Conservation (phyloP, 1,140 invertebrate species). For the Microplitis demolitor region DNA sequence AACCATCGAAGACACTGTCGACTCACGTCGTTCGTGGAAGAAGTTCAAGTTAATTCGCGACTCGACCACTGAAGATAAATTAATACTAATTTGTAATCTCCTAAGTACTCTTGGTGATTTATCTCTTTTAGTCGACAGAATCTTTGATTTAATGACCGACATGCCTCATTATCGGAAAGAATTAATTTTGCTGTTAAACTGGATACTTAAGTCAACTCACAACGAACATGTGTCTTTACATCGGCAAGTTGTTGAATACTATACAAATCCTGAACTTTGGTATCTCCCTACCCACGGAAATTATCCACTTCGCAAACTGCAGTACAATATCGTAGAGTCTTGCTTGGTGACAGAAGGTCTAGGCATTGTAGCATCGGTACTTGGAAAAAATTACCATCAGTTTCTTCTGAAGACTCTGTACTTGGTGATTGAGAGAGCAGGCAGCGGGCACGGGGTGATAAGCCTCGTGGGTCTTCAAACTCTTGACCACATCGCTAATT, state of each 20-base stretch:
- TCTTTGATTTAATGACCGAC: conserved; percentile 63
- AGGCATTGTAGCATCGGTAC: conserved; percentile 62
- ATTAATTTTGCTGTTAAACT: conserved; percentile 63
- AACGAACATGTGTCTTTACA: conserved; percentile 38
- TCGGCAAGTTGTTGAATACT: conserved; percentile 61
- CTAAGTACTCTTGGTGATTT: conserved; percentile 62
- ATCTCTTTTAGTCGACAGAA: conserved; percentile 62
- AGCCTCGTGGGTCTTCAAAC: conserved; percentile 63
- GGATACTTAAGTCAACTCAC: conserved; percentile 37
- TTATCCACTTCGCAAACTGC: conserved; percentile 57
- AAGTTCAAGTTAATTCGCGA: conserved; percentile 63
- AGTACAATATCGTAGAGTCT: conserved; percentile 65
- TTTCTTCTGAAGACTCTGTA: conserved; percentile 70
- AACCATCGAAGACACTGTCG: conserved; percentile 43
- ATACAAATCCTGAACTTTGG: conserved; percentile 65
- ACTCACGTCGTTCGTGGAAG: conserved; percentile 60
- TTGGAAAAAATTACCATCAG: conserved; percentile 60
- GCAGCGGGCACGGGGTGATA: conserved; percentile 64
- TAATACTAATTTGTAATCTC: conserved; percentile 58
- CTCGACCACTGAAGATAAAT: conserved; percentile 52
- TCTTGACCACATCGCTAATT: conserved; percentile 61
- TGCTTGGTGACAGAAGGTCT: conserved; percentile 70
- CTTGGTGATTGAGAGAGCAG: conserved; percentile 69
- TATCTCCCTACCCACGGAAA: conserved; percentile 61
- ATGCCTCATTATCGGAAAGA: conserved; percentile 60